Base-by-base conservation (phyloP, 2,888 invertebrate species). In the Mimachlamys varia region DNA sequence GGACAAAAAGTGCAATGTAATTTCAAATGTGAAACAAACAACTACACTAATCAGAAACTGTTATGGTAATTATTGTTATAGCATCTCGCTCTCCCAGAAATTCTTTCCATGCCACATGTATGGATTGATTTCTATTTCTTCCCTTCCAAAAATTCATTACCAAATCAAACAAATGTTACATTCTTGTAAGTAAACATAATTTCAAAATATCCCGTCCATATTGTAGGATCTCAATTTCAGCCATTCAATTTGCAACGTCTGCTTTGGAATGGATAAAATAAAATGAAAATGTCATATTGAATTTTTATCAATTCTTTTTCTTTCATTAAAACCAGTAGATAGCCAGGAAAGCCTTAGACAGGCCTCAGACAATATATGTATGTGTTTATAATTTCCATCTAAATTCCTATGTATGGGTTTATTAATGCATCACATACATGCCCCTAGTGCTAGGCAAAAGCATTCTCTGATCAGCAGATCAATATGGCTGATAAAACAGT, bases 361-460 rank as follows among this genome's bases (percentile, higher is more conserved):
- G 76, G 76, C 76, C 27, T 27, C 76, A 76, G 76, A 76, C 76
- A 76, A 76, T 76, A 76, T 76, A 76, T 76, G 76, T 76, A 76
- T 76, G 76, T 76, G 76, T 76, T 76, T 76, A 76, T 76, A 76
- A 76, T 76, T 76, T 76, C 76, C 76, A 76, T 76, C 76, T 76
- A 76, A 76, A 76, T 76, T 76, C 76, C 76, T 76, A 76, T 76
- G 76, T 76, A 76, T 33, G 76, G 76, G 33, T 76, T 76, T 76
- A 76, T 76, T 76, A 76, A 76, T 76, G 76, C 76, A 76, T 76
- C 33, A 76, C 76, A 76, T 76, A 76, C 76, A 76, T 76, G 76
- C 76, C 76, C 76, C 33, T 76, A 76, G 76, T 76, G 76, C 76
- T 76, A 76, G 76, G 76, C 76, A 76, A 76, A 58, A 76, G 76